Evolutionary conservation across 2,888 invertebrate species (phyloP).

Genomic region (Tetanocera ferruginea): DNA sequence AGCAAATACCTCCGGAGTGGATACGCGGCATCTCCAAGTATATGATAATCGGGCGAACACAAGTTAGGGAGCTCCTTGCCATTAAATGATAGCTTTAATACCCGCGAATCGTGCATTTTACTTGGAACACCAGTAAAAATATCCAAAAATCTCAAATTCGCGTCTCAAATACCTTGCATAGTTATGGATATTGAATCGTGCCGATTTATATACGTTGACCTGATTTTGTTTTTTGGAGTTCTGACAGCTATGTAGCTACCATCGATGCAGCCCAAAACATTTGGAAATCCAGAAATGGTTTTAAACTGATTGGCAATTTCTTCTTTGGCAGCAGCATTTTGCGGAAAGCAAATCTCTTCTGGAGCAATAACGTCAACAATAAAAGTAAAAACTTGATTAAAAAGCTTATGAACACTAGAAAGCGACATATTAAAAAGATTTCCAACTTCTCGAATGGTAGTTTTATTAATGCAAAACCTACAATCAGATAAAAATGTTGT

Average conservation of each 20-base stretch:
- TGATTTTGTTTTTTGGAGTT: conserved; percentile 57
- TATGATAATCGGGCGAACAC: conserved; percentile 36
- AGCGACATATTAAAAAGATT: conserved; percentile 36
- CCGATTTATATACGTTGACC: conserved; percentile 59
- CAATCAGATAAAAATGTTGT: no score
- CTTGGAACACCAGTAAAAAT: conserved; percentile 56
- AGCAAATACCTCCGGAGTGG: conserved; percentile 43
- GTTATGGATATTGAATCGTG: conserved; percentile 48
- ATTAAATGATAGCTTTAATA: conserved; percentile 51
- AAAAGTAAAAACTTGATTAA: conserved; percentile 35
- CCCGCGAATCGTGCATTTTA: conserved; percentile 57
- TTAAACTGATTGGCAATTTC: conserved; percentile 20
- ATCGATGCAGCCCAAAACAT: conserved; percentile 41
- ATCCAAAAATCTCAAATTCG: conserved; percentile 53
- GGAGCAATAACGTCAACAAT: conserved; percentile 22
- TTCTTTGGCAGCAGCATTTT: conserved; percentile 26
- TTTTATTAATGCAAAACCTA: conserved; percentile 22
- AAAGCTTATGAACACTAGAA: conserved; percentile 19
- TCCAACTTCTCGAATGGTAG: conserved; percentile 26
- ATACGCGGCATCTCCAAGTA: conserved; percentile 44
- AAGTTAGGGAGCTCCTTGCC: conserved; percentile 46
- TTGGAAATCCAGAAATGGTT: conserved; percentile 43
- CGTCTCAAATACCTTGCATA: conserved; percentile 58
- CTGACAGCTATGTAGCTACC: conserved; percentile 48
- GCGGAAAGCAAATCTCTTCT: conserved; percentile 25